Percentiles rank a stretch among this genome's conserved stretches.
Conservation (phyloP, 2,797 vertebrate genomes). For the Natrix natrix region DNA sequence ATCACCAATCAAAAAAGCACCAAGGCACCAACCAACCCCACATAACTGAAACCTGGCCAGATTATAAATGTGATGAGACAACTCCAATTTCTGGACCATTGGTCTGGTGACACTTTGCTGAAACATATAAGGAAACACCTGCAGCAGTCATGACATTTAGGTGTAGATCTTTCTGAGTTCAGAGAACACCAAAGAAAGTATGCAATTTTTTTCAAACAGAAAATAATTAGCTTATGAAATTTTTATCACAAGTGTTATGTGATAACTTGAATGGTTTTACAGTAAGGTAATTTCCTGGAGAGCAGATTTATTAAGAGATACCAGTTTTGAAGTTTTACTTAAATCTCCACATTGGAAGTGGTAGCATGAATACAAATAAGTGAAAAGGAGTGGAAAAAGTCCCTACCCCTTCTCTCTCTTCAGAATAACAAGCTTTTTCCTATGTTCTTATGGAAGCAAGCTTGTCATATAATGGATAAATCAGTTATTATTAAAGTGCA, state of each 20-base stretch:
- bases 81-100: not conserved
- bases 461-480: not conserved
- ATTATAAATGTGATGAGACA: not conserved
- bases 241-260: not conserved
- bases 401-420: no score
- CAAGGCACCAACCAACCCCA: not conserved
- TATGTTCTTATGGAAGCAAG: not conserved
- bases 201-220: not conserved
- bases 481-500: fast-evolving
- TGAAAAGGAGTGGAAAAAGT: not conserved
- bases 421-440: not conserved
- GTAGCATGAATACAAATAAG: not conserved
- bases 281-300: not conserved
- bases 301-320: not conserved
- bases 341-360: not conserved
- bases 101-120: not conserved
- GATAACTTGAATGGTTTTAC: not conserved
- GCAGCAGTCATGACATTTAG: not conserved
- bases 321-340: not conserved
- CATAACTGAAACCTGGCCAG: not conserved
- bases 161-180: not conserved
- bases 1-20: not conserved
- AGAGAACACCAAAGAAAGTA: not conserved
- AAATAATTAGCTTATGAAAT: not conserved
- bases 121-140: not conserved